phyloP scores from a whole-genome alignment of 2,113 vertebrate genomes.

The Rhagologus leucostigma region DNA sequence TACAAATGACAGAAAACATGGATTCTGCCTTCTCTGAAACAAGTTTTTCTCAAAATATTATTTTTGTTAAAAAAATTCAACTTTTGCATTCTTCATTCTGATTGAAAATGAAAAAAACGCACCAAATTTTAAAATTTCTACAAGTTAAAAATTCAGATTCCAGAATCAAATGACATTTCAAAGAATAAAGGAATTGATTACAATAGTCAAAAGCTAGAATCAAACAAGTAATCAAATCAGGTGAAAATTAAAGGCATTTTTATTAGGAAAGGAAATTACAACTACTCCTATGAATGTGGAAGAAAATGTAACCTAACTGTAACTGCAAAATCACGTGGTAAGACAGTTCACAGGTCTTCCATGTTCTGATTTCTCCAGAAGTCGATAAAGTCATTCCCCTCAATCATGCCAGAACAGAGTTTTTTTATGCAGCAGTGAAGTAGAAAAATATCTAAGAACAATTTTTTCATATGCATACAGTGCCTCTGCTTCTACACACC shows the following conservation, averaged over 20 bases:
- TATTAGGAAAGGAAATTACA: neutral
- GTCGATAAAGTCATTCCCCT: neutral
- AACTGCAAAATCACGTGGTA: neutral
- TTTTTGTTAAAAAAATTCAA: neutral
- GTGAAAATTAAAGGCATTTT: neutral
- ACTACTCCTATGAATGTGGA: neutral
- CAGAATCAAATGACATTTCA: neutral
- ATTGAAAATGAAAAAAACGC: neutral
- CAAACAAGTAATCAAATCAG: neutral
- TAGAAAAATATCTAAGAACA: neutral
- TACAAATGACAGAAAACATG: neutral
- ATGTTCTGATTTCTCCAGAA: neutral
- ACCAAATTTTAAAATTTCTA: neutral
- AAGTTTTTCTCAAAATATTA: neutral
- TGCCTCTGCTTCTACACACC: neutral
- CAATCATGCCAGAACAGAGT: neutral
- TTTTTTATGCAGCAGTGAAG: neutral
- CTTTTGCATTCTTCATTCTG: neutral
- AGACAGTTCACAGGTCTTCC: neutral
- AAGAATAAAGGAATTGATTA: neutral
- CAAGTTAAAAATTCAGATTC: neutral
- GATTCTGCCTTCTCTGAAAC: neutral
- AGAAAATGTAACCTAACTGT: neutral
- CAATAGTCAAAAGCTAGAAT: neutral
- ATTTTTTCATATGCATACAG: neutral